Evolutionary conservation across 2,888 invertebrate genomes (phyloP).

Genomic region (Athalia cordata): DNA sequence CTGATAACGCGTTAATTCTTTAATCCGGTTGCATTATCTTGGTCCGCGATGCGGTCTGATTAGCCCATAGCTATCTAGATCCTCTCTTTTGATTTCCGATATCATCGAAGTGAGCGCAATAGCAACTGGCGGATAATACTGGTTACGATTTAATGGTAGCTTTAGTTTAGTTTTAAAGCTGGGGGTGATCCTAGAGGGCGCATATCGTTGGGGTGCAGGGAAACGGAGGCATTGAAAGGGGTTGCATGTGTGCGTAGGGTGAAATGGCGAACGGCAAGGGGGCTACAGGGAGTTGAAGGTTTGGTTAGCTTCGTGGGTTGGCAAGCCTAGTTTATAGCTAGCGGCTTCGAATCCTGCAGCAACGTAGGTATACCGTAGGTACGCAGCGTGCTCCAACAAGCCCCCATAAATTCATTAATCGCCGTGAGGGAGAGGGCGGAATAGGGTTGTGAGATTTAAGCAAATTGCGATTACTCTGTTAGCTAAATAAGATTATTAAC

Average conservation of each 20-base stretch:
- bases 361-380: conserved; percentile 55
- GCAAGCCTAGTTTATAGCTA: conserved; percentile 65
- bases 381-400: conserved; percentile 58
- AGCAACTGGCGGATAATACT: conserved; percentile 23
- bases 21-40: conserved; percentile 36
- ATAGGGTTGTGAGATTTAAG: conserved; percentile 64
- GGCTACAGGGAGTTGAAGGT: background rate
- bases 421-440: conserved; percentile 57
- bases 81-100: conserved; percentile 37
- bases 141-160: conserved; percentile 48
- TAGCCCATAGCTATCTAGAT: conserved; percentile 33
- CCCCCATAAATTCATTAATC: conserved; percentile 68
- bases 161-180: conserved; percentile 58
- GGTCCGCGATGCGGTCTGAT: conserved; percentile 22
- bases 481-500: conserved; percentile 68
- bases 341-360: conserved; percentile 63
- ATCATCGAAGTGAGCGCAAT: conserved; percentile 37
- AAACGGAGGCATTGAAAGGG: conserved; percentile 53
- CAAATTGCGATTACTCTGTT: conserved; percentile 68
- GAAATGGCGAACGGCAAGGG: conserved; percentile 6
- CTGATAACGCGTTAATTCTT: conserved; percentile 41
- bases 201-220: conserved; percentile 48
- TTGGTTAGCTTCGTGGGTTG: conserved; percentile 64
- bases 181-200: conserved; percentile 47
- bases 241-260: conserved; percentile 42